Evolutionary conservation across 2,797 vertebrate genomes (phyloP).

Genomic region (Leptatherina wallacei): DNA sequence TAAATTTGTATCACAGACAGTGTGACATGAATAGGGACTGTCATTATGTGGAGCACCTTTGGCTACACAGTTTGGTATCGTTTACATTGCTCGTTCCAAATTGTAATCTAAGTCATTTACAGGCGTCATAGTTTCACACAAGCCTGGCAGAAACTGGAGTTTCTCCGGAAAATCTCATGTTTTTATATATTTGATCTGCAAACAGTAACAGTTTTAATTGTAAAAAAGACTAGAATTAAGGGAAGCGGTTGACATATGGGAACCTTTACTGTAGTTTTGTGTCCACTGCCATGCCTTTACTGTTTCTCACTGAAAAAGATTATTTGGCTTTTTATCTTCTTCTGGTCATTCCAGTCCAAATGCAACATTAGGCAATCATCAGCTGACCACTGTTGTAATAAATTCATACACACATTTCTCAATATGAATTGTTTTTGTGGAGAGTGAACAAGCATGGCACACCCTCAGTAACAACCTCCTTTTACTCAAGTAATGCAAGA

Average conservation of each 20-base stretch:
- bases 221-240: slow-evolving; percentile 31
- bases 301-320: slow-evolving; percentile 38
- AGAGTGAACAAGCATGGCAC: slow-evolving; percentile 74
- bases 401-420: slow-evolving; percentile 67
- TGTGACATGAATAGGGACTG: slow-evolving; percentile 58
- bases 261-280: slow-evolving; percentile 31
- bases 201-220: slow-evolving; percentile 46
- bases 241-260: slow-evolving; percentile 34
- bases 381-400: slow-evolving; percentile 62
- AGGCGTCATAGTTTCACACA: slow-evolving; percentile 62
- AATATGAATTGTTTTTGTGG: slow-evolving; percentile 73
- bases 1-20: slow-evolving; percentile 43
- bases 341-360: slow-evolving; percentile 53
- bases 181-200: slow-evolving; percentile 47
- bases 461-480: slow-evolving; percentile 72
- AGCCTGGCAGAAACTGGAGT: slow-evolving; percentile 42
- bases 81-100: slow-evolving; percentile 63
- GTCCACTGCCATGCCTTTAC: slow-evolving; percentile 42
- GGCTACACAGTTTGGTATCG: slow-evolving; percentile 56
- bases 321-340: slow-evolving; percentile 45
- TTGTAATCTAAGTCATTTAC: slow-evolving; percentile 64
- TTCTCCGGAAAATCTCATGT: slow-evolving; percentile 43
- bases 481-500: slow-evolving; percentile 76
- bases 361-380: slow-evolving; percentile 67
- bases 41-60: slow-evolving; percentile 61